Percentiles rank a stretch among this genome's conserved stretches.
Conservation (phyloP, 2,888 invertebrate genomes). For the Iselma pallidipennis region DNA sequence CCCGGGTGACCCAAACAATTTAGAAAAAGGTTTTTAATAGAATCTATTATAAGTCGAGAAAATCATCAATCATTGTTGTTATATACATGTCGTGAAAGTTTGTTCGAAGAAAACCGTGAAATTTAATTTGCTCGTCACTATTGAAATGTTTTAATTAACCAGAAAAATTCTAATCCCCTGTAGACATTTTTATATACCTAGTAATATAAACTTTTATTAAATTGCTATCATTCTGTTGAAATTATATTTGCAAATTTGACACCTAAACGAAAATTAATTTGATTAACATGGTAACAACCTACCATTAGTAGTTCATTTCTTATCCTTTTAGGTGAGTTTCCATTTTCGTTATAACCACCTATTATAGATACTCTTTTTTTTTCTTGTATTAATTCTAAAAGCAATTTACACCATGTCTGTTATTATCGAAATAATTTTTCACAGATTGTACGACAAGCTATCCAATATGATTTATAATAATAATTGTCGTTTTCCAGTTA, state of each 20-base stretch:
- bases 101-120: too few species aligned
- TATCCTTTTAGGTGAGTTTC: constrained; percentile 1
- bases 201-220: too few species aligned
- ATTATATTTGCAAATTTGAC: not conserved
- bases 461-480: not conserved
- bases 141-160: too few species aligned
- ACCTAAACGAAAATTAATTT: not conserved
- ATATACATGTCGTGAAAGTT: too few species aligned
- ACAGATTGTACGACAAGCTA: not conserved
- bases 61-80: too few species aligned
- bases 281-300: not conserved
- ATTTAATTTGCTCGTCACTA: too few species aligned
- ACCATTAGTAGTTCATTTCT: not conserved
- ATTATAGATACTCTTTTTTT: too few species aligned
- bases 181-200: too few species aligned
- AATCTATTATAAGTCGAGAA: too few species aligned
- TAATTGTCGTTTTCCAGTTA: not conserved
- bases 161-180: too few species aligned
- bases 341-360: not conserved
- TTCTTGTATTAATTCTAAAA: not conserved
- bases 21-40: too few species aligned
- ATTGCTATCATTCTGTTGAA: not conserved
- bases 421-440: not conserved
- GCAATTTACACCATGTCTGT: not conserved
- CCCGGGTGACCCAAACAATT: too few species aligned